Evolutionary conservation across 2,888 invertebrate species (phyloP).

Genomic region (Coleophora flavipennella): DNA sequence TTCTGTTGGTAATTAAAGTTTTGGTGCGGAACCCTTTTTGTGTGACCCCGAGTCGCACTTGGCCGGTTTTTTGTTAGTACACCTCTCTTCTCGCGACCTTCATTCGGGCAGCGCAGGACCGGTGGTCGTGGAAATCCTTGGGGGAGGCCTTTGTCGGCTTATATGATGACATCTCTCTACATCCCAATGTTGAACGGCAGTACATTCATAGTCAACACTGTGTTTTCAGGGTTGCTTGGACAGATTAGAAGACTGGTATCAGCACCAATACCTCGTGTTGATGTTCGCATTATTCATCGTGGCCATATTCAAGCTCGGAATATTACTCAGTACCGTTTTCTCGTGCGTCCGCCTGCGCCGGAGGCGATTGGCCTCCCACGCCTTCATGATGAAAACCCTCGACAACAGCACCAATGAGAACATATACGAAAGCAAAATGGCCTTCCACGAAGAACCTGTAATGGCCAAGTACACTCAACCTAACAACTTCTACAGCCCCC

Average conservation of each 20-base stretch:
- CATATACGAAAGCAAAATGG: slow-evolving; percentile 49
- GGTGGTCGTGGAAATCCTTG: no score
- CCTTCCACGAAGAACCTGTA: slow-evolving; percentile 49
- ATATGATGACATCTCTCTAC: no score
- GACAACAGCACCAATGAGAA: slow-evolving; percentile 54
- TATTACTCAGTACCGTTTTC: slow-evolving; percentile 79
- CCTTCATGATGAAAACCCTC: slow-evolving; percentile 47
- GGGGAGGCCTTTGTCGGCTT: no score
- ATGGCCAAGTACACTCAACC: slow-evolving; percentile 62
- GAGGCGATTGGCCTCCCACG: slow-evolving; percentile 57
- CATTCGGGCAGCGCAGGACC: no score
- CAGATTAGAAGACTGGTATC: slow-evolving; percentile 82
- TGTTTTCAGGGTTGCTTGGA: slow-evolving; percentile 79
- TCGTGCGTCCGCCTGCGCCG: slow-evolving; percentile 77
- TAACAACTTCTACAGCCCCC: slow-evolving; percentile 63
- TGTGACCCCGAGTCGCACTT: no score
- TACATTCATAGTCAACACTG: no score
- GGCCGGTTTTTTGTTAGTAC: no score
- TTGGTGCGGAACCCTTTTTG: no score
- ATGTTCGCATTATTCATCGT: slow-evolving; percentile 76
- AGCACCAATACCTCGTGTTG: slow-evolving; percentile 80
- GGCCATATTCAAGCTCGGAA: slow-evolving; percentile 81
- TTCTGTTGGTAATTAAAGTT: no score
- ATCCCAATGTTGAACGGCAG: no score
- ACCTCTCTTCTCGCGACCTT: no score